Base-by-base conservation (phyloP, 2,797 vertebrate genomes). In the Anableps anableps region DNA sequence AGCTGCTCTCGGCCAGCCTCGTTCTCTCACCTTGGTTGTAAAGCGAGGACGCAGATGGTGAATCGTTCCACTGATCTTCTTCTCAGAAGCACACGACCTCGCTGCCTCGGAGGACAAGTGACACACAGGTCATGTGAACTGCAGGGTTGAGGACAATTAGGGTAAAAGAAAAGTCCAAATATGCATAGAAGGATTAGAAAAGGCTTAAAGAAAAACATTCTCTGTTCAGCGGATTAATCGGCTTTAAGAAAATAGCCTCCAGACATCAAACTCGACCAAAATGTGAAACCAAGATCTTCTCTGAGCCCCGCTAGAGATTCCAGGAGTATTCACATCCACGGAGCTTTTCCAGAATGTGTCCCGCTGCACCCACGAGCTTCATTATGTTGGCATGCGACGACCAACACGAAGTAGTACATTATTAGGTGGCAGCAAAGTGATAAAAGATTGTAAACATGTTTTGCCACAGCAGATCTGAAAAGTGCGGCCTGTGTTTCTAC, bases 1-100 rank as follows among this genome's bases (percentile, higher is more conserved):
- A 50, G 90, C 89, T 86, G 91, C 87, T 84, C 71, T 78, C 72
- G 5, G 1, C 1, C 26, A 84, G 60, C 77, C 60, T 36, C 72
- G 53, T 71, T 14, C 72, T 79, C 82, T 90, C 83, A 88, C 85
- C 88, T 87, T 75, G 79, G 58, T 76, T 7, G 29, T 82, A 86
- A 71, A 60, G 79, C 21, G 23, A 36, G 70, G 11, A 75, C 81
- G 75, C 91, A 93, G 91, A 92, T 91, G 90, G 89, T 80, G 81
- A 75, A 87, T 91, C 79, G 82, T 77, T 85, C 85, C 74, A 26
- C 3, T 19, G 74, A 77, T 36, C 73, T 81, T 89, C 29, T 87
- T 51, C 81, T 71, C n/a, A 2, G 48, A 83, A 88, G 83, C 60
- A 50, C 60, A 50, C 51, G 51, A 64, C 55, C 58, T 73, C 34